Evolutionary conservation across 92 coral and sea anemone species (phyloP).

Genomic region (Phenganax marumi): DNA sequence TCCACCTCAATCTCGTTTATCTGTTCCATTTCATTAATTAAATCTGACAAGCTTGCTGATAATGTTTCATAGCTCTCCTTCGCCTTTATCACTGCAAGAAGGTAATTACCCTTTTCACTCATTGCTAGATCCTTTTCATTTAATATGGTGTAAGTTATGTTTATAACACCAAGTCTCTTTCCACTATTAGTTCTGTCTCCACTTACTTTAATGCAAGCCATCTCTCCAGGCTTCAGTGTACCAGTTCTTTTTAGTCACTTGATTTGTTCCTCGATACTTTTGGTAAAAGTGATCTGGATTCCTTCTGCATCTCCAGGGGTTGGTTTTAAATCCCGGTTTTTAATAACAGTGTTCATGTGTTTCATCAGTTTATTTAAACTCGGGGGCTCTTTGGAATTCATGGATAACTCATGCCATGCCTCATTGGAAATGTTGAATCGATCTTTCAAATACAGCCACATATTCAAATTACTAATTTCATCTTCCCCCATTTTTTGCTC

Average conservation of each 20-base stretch:
- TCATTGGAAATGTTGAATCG: constrained; percentile 17
- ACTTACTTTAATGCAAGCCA: constrained; percentile 40
- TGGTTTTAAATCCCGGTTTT: constrained; percentile 9
- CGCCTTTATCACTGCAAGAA: constrained; percentile 24
- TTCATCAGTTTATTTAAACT: constrained; percentile 9
- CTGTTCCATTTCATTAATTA: constrained; percentile 34
- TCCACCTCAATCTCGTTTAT: constrained; percentile 44
- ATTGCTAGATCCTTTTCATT: too few relatives aligned
- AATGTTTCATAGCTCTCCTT: constrained; percentile 52
- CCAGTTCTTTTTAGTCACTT: neutral
- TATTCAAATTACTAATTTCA: constrained; percentile 4
- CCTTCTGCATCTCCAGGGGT: constrained; percentile 37
- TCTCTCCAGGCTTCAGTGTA: constrained; percentile 13
- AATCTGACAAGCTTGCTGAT: constrained; percentile 44
- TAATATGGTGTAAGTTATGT: constrained; percentile 53
- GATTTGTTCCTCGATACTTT: constrained; percentile 26
- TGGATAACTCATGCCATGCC: neutral
- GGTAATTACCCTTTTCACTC: constrained; percentile 40
- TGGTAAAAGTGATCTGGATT: constrained; percentile 14
- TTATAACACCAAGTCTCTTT: constrained; percentile 51
- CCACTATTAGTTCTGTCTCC: constrained; percentile 61
- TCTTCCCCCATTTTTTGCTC: constrained; percentile 11
- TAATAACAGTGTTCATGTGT: constrained; percentile 11
- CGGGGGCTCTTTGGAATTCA: constrained; percentile 4
- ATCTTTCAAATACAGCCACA: neutral